These are phyloP conservation scores for Oreochromis tanganicae DNA, from an alignment of 2,113 vertebrate species.

Conservation along the genomic window DNA sequence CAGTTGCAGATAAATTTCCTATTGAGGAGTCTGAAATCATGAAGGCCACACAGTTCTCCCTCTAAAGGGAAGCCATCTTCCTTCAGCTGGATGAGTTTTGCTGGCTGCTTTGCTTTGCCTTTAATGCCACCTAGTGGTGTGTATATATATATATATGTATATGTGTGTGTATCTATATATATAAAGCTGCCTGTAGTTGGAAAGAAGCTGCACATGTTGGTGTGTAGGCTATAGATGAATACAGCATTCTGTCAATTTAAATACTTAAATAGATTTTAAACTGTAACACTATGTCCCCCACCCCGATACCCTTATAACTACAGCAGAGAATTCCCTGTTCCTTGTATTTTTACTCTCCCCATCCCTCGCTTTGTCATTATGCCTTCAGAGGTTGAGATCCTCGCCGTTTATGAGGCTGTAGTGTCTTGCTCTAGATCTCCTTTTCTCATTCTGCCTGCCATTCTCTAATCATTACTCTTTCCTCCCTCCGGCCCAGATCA, in stretches of 20 bases:
- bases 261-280: too few species aligned
- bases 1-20: not conserved
- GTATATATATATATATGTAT: not conserved
- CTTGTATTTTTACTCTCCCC: not conserved
- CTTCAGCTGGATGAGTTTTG: not conserved
- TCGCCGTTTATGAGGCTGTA: not conserved
- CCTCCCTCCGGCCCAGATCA: not conserved
- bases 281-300: too few species aligned
- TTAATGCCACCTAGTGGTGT: conserved; percentile 44
- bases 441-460: not conserved
- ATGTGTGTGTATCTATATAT: rapidly evolving
- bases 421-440: not conserved
- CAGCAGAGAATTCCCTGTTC: not conserved
- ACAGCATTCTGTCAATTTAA: not conserved
- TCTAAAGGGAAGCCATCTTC: conserved; percentile 7
- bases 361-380: not conserved
- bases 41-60: not conserved
- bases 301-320: too few species aligned
- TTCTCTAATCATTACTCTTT: not conserved
- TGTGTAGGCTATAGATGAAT: not conserved
- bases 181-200: not conserved
- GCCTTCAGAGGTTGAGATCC: not conserved
- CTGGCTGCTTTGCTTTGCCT: conserved; percentile 29
- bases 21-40: not conserved
- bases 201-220: not conserved